Evolutionary conservation across 2,888 invertebrate species (phyloP).

Genomic region (Panopea generosa): DNA sequence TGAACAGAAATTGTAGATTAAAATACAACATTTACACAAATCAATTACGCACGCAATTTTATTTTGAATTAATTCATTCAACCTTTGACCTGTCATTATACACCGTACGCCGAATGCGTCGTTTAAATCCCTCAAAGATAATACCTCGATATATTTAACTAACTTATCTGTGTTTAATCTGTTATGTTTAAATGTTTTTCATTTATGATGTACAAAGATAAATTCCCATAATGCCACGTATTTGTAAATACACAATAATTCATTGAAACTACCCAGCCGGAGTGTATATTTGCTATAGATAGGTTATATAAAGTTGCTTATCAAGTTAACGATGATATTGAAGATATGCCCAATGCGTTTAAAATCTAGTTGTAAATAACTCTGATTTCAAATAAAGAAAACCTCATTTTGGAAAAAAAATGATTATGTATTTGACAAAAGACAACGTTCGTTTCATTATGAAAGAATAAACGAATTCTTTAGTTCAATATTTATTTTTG

Average conservation of each 20-base stretch:
- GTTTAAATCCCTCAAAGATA: too few species aligned
- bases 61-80: too few species aligned
- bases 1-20: too few species aligned
- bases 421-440: slow-evolving; percentile 6
- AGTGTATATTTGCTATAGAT: slow-evolving; percentile 28
- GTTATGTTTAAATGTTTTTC: slow-evolving; percentile 31
- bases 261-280: neutral
- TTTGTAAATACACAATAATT: too few species aligned
- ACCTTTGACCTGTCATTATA: too few species aligned
- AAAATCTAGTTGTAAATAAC: slow-evolving; percentile 18
- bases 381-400: slow-evolving; percentile 12
- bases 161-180: slow-evolving; percentile 19
- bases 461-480: neutral
- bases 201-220: slow-evolving; percentile 29
- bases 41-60: too few species aligned
- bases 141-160: too few species aligned
- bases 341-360: slow-evolving; percentile 11
- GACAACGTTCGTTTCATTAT: neutral
- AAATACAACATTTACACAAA: too few species aligned
- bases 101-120: too few species aligned
- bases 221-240: neutral
- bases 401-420: too few species aligned
- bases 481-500: slow-evolving; percentile 13
- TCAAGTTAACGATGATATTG: slow-evolving; percentile 6
- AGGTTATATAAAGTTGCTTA: slow-evolving; percentile 26